These are phyloP conservation scores for Polyergus mexicanus DNA, from an alignment of 1,140 invertebrate species.

Conservation along the genomic window DNA sequence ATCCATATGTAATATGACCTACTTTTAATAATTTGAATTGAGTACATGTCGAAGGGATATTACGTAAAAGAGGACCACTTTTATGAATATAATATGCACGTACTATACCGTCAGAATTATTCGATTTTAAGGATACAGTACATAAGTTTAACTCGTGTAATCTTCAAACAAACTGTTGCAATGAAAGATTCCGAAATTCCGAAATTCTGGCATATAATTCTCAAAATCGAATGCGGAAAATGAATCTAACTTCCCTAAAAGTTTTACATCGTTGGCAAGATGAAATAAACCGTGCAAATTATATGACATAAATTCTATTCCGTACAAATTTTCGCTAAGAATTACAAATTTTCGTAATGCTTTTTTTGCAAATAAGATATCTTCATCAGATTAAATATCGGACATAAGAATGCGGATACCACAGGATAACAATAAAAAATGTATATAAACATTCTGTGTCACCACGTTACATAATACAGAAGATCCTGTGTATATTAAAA, in stretches of 20 bases:
- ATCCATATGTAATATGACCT: too few relatives aligned
- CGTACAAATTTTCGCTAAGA: background rate
- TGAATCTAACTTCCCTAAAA: background rate
- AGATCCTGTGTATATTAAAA: too few relatives aligned
- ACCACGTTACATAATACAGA: too few relatives aligned
- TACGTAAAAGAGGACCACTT: background rate
- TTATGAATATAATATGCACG: background rate
- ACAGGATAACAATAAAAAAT: too few relatives aligned
- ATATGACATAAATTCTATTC: slow-evolving; percentile 1
- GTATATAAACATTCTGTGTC: too few relatives aligned
- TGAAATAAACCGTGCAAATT: slow-evolving; percentile 10
- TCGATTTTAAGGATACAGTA: background rate
- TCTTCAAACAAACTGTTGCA: background rate
- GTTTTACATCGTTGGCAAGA: slow-evolving; percentile 2
- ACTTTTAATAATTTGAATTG: slow-evolving; percentile 24
- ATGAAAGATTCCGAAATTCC: background rate
- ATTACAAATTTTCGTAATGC: slow-evolving; percentile 7
- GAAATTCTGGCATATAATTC: slow-evolving; percentile 6
- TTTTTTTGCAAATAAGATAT: slow-evolving; percentile 6
- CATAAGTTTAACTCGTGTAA: background rate
- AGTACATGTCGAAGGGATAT: background rate
- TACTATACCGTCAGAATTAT: background rate
- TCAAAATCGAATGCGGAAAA: slow-evolving; percentile 9
- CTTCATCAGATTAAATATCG: background rate
- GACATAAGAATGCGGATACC: slow-evolving; percentile 9